phyloP scores from a whole-genome alignment of 2,113 vertebrate species.

The Coturnix japonica region DNA sequence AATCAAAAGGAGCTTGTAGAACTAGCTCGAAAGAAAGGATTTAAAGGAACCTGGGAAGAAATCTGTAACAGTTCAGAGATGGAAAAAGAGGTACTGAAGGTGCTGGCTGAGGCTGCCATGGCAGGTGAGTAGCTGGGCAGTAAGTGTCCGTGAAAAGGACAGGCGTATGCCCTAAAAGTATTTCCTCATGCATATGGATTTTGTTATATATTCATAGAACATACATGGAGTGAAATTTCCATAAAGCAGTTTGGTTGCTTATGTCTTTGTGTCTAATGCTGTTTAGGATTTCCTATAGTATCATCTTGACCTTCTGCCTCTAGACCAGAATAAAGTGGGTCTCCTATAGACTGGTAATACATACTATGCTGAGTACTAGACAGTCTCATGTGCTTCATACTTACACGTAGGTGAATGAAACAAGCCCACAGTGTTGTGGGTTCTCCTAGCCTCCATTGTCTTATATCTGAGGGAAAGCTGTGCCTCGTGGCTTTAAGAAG shows the following conservation, averaged over 20 bases:
- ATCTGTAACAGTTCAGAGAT: conserved; percentile 87
- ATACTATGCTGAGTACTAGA: rapidly evolving
- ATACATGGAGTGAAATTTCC: not conserved
- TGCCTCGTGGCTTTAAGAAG: not conserved
- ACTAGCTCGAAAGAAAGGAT: conserved; percentile 84
- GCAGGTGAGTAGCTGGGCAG: conserved; percentile 78
- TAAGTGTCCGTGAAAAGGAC: not conserved
- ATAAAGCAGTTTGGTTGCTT: not conserved
- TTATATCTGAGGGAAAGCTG: not conserved
- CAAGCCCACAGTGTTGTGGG: not conserved
- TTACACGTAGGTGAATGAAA: not conserved
- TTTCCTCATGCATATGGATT: rapidly evolving
- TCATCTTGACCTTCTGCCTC: not conserved
- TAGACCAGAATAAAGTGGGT: not conserved
- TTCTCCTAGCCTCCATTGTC: not conserved
- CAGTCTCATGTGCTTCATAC: rapidly evolving
- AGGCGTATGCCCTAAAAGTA: not conserved
- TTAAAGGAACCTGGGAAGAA: conserved; percentile 87
- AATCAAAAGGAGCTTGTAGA: conserved; percentile 91
- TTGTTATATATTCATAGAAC: not conserved
- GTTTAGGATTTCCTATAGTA: not conserved
- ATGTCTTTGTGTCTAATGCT: not conserved
- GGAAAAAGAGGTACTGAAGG: conserved; percentile 90
- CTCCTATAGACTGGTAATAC: not conserved
- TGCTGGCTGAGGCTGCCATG: conserved; percentile 85